Evolutionary conservation across 2,888 invertebrate species (phyloP).

Genomic region (Eristalis arbustorum): DNA sequence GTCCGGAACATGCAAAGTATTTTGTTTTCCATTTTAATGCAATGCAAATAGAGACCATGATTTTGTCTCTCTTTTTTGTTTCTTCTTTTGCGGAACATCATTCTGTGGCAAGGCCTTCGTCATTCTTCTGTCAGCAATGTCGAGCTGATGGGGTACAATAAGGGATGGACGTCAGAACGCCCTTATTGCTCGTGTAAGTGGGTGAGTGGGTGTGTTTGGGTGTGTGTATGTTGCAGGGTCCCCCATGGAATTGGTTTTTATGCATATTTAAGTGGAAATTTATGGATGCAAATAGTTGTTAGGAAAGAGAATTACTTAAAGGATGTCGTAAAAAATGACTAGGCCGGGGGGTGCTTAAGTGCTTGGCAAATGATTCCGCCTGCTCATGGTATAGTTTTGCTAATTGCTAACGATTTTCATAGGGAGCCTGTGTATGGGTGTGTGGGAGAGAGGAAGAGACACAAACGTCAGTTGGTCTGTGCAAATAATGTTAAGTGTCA

Average conservation of each 20-base stretch:
- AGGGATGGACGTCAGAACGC: background rate
- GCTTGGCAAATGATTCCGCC: conserved; percentile 9
- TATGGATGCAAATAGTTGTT: conserved; percentile 43
- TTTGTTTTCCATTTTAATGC: conserved; percentile 65
- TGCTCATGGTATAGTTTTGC: background rate
- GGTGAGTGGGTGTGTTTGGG: background rate
- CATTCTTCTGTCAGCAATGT: conserved; percentile 18
- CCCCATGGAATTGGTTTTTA: conserved; percentile 18
- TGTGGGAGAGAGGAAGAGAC: background rate
- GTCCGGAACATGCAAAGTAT: conserved; percentile 54
- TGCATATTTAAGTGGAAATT: conserved; percentile 41
- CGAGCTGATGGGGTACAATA: background rate
- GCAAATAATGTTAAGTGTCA: conserved; percentile 6
- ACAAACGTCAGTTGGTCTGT: background rate
- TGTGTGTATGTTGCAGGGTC: background rate
- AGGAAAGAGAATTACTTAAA: conserved; percentile 23
- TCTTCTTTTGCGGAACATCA: background rate
- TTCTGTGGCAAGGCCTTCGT: conserved; percentile 2
- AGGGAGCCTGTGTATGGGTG: too few species aligned
- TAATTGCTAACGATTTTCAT: conserved; percentile 15
- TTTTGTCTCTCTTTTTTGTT: conserved; percentile 17
- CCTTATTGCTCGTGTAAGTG: background rate
- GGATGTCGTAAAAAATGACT: conserved; percentile 9
- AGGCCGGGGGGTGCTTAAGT: conserved; percentile 1
- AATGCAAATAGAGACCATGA: conserved; percentile 62